phyloP scores from a whole-genome alignment of 2,888 invertebrate genomes.

The Synergus japonicus region DNA sequence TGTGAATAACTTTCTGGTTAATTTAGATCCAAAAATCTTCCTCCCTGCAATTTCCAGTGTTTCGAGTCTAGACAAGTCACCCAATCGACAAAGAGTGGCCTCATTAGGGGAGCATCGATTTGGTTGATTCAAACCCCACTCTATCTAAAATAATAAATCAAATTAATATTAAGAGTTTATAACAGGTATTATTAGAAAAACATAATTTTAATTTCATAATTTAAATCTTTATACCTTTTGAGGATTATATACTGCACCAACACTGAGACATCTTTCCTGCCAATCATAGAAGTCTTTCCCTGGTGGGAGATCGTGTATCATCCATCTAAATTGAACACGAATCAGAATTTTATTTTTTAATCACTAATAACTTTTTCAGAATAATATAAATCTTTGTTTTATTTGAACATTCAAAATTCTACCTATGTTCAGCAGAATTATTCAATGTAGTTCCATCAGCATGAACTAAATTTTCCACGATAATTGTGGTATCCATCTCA shows the following conservation, averaged over 20 bases:
- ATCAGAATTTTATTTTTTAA: conserved; percentile 35
- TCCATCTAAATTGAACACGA: conserved; percentile 83
- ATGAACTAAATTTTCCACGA: conserved; percentile 91
- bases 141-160: conserved; percentile 75
- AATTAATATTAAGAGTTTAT: neutral
- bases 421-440: conserved; percentile 84
- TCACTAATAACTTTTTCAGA: conserved; percentile 34
- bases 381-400: conserved; percentile 8
- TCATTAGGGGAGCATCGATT: conserved; percentile 81
- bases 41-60: conserved; percentile 87
- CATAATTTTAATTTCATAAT: neutral
- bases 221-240: conserved; percentile 79
- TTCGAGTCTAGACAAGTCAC: conserved; percentile 88
- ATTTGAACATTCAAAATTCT: neutral
- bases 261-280: conserved; percentile 90
- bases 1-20: conserved; percentile 88
- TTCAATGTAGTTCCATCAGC: conserved; percentile 90
- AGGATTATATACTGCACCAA: conserved; percentile 89
- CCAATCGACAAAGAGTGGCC: conserved; percentile 84
- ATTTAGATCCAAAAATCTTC: conserved; percentile 81
- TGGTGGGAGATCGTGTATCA: conserved; percentile 87
- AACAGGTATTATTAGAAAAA: neutral
- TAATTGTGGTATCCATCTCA: conserved; percentile 90
- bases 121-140: conserved; percentile 81
- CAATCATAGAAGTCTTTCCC: conserved; percentile 95